Conservation (phyloP, 2,888 invertebrate genomes). For the Sepioteuthis lessoniana region DNA sequence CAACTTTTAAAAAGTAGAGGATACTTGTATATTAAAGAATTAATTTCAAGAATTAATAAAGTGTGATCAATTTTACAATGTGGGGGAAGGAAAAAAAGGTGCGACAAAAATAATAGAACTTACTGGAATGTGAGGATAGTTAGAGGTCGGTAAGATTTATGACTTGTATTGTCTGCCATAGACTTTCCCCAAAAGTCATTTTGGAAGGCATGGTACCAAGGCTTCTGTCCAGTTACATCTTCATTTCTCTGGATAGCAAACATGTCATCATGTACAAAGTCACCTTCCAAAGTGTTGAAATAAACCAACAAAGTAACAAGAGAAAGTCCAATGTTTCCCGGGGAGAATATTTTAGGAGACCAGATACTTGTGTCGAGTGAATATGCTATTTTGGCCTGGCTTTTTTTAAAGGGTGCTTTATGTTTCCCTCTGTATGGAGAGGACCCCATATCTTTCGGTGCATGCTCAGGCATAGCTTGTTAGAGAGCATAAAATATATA, state of each 20-base stretch:
- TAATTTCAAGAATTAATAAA: too few relatives aligned
- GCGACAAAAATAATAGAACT: slow-evolving; percentile 70
- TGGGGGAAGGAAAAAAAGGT: neutral
- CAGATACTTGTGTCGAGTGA: neutral
- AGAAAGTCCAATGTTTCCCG: neutral
- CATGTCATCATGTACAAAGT: slow-evolving; percentile 91
- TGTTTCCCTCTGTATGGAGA: neutral
- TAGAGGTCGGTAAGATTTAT: slow-evolving; percentile 90
- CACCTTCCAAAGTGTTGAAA: slow-evolving; percentile 73
- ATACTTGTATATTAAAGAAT: too few relatives aligned
- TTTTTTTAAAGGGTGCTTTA: neutral
- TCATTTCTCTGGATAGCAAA: slow-evolving; percentile 87
- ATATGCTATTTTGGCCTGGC: neutral
- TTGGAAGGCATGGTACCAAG: slow-evolving; percentile 56
- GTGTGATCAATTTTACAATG: neutral
- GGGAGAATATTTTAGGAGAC: neutral
- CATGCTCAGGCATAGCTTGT: neutral
- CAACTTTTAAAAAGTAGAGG: too few relatives aligned
- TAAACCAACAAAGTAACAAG: slow-evolving; percentile 52
- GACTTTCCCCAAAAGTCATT: slow-evolving; percentile 91
- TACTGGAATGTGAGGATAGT: slow-evolving; percentile 89
- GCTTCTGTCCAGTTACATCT: slow-evolving; percentile 82
- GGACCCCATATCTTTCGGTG: neutral
- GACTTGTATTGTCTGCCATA: slow-evolving; percentile 87
- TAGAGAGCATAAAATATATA: neutral